phyloP scores from a whole-genome alignment of 1,140 invertebrate species.

The Leptinotarsa lineolata region DNA sequence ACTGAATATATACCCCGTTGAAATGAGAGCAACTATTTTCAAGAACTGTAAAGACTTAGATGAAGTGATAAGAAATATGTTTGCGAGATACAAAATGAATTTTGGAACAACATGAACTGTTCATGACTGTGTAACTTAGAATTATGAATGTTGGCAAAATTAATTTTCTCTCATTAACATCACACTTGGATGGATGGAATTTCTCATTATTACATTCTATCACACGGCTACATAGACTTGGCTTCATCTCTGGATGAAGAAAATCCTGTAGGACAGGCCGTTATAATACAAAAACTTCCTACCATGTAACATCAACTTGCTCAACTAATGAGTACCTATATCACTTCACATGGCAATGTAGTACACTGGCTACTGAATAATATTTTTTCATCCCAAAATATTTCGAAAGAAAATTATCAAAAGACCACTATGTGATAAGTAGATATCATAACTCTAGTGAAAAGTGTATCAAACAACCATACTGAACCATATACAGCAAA shows the following conservation, averaged over 20 bases:
- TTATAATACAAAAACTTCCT: constrained; percentile 26
- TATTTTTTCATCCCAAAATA: not conserved
- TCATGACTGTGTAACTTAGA: constrained; percentile 25
- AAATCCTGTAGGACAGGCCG: constrained; percentile 22
- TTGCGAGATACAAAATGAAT: constrained; percentile 34
- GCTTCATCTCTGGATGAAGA: not conserved
- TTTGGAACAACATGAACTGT: constrained; percentile 30
- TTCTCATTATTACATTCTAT: constrained; percentile 12
- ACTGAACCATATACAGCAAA: too few species aligned
- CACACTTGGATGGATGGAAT: constrained; percentile 31
- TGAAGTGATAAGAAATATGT: constrained; percentile 32
- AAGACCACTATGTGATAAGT: too few species aligned
- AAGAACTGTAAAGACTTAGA: constrained; percentile 28
- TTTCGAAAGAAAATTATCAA: too few species aligned
- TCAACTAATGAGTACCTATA: constrained; percentile 4
- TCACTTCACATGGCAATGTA: constrained; percentile 18
- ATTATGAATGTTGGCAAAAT: constrained; percentile 30
- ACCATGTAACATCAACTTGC: constrained; percentile 30
- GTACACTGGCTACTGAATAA: not conserved
- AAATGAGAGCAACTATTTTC: constrained; percentile 14
- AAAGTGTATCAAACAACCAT: too few species aligned
- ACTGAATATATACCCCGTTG: constrained; percentile 20
- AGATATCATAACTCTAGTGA: not conserved
- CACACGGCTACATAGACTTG: constrained; percentile 30
- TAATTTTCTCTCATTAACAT: constrained; percentile 26